These are phyloP conservation scores for Pandion haliaetus DNA, from an alignment of 2,113 vertebrate species.

Conservation along the genomic window DNA sequence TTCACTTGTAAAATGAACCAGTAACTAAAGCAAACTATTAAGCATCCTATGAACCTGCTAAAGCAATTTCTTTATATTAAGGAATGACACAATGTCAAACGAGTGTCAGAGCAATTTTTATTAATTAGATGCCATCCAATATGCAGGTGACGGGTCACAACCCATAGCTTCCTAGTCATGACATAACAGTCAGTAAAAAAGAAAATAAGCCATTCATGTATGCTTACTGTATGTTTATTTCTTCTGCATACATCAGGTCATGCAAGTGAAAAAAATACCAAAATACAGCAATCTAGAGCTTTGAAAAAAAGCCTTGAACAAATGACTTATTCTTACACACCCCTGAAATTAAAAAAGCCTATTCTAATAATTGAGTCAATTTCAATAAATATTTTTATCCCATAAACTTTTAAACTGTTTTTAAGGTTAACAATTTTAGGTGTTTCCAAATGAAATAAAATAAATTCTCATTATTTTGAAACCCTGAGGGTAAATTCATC, in stretches of 20 bases:
- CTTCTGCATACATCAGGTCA: neutral
- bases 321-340: neutral
- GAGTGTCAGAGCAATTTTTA: neutral
- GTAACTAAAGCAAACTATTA: neutral
- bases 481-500: neutral
- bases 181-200: neutral
- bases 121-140: neutral
- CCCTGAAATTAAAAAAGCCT: neutral
- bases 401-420: neutral
- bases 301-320: neutral
- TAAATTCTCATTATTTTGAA: neutral
- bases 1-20: neutral
- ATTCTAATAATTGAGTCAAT: neutral
- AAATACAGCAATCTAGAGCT: neutral
- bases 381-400: neutral
- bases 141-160: neutral
- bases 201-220: neutral
- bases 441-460: neutral
- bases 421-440: neutral
- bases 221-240: neutral
- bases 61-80: neutral
- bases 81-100: neutral
- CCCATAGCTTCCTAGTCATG: neutral
- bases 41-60: neutral
- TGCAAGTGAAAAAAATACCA: neutral